Evolutionary conservation across 2,888 invertebrate species (phyloP).

Genomic region (Amphiduros pacificus): DNA sequence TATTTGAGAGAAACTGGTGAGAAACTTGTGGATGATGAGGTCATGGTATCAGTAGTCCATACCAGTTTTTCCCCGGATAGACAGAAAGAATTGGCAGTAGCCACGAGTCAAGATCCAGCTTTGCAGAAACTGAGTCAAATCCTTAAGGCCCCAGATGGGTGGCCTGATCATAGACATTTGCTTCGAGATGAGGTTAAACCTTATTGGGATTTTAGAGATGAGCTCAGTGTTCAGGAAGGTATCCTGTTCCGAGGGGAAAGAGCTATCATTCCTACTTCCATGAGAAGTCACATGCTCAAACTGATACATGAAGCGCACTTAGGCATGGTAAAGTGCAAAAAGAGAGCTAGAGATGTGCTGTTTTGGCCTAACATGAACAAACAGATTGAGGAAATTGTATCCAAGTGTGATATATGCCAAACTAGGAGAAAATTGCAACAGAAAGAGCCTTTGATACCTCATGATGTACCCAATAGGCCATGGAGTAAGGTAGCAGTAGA

Average conservation of each 20-base stretch:
- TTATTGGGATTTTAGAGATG: slow-evolving; percentile 21
- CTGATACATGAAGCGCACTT: slow-evolving; percentile 19
- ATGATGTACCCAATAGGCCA: slow-evolving; percentile 13
- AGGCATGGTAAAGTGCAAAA: slow-evolving; percentile 21
- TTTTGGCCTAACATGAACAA: slow-evolving; percentile 28
- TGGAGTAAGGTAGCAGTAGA: too few relatives aligned
- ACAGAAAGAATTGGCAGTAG: slow-evolving; percentile 5
- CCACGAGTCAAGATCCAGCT: not conserved
- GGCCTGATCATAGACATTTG: not conserved
- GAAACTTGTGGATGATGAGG: not conserved
- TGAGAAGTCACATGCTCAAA: slow-evolving; percentile 10
- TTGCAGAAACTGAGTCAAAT: too few relatives aligned
- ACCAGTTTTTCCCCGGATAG: not conserved
- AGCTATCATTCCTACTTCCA: slow-evolving; percentile 12
- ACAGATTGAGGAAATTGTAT: slow-evolving; percentile 22
- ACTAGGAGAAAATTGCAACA: not conserved
- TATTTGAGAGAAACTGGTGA: not conserved
- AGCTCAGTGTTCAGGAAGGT: slow-evolving; percentile 1
- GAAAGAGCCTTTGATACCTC: slow-evolving; percentile 21
- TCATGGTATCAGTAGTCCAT: too few relatives aligned
- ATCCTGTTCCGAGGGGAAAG: slow-evolving; percentile 17
- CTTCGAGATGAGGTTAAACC: slow-evolving; percentile 15
- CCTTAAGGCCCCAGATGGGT: not conserved
- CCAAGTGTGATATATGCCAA: slow-evolving; percentile 10
- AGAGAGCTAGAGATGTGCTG: slow-evolving; percentile 19